A percentile compares a stretch with the other conserved stretches of the same genome.
Evolutionary conservation across 1,140 invertebrate genomes (phyloP).

Genomic region (Pentalonia nigronervosa): DNA sequence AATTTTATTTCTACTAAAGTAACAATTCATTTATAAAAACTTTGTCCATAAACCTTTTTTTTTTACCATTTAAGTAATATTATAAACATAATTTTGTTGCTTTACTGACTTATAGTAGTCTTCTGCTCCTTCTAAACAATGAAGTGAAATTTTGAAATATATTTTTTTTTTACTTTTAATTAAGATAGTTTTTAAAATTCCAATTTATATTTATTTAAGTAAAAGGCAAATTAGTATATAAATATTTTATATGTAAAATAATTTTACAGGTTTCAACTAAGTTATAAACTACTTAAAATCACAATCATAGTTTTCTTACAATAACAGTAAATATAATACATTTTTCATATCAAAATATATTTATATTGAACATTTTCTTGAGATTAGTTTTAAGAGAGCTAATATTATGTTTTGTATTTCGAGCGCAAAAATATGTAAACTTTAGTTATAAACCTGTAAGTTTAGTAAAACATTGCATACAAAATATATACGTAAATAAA

Average conservation of each 20-base stretch:
- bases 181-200: background rate
- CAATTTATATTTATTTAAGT: conserved; percentile 17
- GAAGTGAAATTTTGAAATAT: background rate
- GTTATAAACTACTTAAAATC: background rate
- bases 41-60: conserved; percentile 44
- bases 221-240: background rate
- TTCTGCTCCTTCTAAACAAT: background rate
- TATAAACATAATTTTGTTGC: background rate
- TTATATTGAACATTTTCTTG: background rate
- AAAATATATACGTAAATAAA: background rate
- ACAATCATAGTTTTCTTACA: background rate
- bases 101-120: background rate
- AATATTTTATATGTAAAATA: background rate
- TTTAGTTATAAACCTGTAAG: background rate
- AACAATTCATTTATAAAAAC: conserved; percentile 52
- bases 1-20: conserved; percentile 22
- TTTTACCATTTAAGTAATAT: conserved; percentile 22
- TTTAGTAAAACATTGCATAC: background rate
- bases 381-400: background rate
- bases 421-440: background rate
- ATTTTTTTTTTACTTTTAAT: background rate
- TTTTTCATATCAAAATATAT: background rate
- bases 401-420: background rate
- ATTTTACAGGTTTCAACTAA: background rate
- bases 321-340: background rate